Percentiles rank a stretch among this genome's conserved stretches.
Evolutionary conservation across 2,797 vertebrate genomes (phyloP).

Genomic region (Petrocephalus sullivani): DNA sequence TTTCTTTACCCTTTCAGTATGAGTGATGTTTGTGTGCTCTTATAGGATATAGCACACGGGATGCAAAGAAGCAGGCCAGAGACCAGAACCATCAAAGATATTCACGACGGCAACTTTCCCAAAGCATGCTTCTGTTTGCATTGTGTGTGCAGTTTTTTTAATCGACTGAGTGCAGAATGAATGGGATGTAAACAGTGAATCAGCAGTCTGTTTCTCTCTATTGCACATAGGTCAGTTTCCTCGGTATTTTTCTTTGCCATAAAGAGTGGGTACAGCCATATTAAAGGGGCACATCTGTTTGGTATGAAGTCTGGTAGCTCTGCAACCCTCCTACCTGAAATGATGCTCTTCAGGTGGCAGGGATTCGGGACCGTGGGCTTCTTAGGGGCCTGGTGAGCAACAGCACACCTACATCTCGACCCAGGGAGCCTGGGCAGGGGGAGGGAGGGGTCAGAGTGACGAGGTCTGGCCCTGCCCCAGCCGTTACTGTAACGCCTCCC

Average conservation of each 20-base stretch:
- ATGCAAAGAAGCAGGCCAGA: neutral
- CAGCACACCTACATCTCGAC: constrained; percentile 35
- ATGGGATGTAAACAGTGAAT: neutral
- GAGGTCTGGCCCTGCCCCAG: neutral
- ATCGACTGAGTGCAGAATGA: neutral
- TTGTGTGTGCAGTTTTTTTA: neutral
- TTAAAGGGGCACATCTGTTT: neutral
- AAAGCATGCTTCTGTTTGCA: neutral
- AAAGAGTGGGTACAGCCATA: neutral
- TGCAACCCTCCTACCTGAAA: constrained; percentile 30
- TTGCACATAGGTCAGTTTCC: neutral
- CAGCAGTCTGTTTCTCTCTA: neutral
- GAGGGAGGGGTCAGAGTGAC: constrained; percentile 27
- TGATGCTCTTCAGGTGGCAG: constrained; percentile 41
- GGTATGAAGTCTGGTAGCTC: constrained; percentile 25
- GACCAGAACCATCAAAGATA: neutral
- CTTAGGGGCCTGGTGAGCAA: constrained; percentile 32
- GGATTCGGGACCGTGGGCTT: constrained; percentile 35
- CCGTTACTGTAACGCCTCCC: neutral
- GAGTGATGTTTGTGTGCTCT: neutral
- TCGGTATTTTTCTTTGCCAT: neutral
- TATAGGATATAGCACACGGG: neutral
- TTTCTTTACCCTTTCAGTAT: neutral
- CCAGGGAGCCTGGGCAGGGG: constrained; percentile 22
- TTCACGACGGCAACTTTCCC: neutral